Percentiles rank a stretch among this genome's conserved stretches.
Conservation (phyloP, 1,140 invertebrate species). For the Amphibalanus amphitrite region DNA sequence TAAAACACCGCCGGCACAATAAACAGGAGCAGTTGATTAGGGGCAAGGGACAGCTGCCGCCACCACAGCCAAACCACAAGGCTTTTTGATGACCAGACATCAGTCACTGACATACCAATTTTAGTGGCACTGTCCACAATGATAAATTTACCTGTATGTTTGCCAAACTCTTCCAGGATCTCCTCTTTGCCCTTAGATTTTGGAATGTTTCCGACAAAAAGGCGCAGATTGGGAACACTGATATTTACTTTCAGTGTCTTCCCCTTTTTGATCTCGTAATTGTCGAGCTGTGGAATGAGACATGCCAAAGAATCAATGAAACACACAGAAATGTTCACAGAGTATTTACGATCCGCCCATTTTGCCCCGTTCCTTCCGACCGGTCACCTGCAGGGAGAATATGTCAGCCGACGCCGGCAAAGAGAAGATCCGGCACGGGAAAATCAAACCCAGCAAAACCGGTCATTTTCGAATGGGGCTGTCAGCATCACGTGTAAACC, state of each 20-base stretch:
- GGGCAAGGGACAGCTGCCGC: too few species aligned
- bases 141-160: conserved; percentile 86
- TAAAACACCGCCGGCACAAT: too few species aligned
- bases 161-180: conserved; percentile 99
- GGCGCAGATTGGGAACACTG: conserved; percentile 98
- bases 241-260: conserved; percentile 99
- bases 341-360: too few species aligned
- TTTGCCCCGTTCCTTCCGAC: too few species aligned
- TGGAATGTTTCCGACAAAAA: conserved; percentile 99
- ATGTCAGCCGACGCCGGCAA: not conserved
- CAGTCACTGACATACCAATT: too few species aligned
- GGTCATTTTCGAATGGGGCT: not conserved
- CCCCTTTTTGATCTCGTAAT: conserved; percentile 98
- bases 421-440: not conserved
- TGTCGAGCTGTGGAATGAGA: conserved; percentile 77
- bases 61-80: too few species aligned
- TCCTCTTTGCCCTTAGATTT: conserved; percentile 99
- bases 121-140: too few species aligned
- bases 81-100: too few species aligned
- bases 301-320: conserved; percentile 8
- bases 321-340: not conserved
- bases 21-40: too few species aligned
- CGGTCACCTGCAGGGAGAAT: too few species aligned
- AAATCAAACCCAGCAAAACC: not conserved
- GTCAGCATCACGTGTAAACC: too few species aligned